Evolutionary conservation across 2,888 invertebrate species (phyloP).

Genomic region (Antitype chi): DNA sequence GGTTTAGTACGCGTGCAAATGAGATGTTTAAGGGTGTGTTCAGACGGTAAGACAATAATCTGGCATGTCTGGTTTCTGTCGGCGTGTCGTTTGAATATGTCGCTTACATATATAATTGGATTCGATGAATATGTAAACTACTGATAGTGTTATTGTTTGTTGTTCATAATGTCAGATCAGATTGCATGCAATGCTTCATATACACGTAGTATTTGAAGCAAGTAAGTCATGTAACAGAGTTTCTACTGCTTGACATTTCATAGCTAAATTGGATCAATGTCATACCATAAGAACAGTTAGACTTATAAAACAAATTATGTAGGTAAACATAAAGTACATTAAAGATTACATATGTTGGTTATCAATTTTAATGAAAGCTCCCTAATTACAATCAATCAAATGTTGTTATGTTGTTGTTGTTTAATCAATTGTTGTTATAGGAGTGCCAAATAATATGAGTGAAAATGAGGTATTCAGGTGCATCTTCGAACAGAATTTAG

Average conservation of each 20-base stretch:
- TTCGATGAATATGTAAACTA: slow-evolving; percentile 27
- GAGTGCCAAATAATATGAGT: no score
- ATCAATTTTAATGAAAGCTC: not conserved
- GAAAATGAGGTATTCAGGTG: no score
- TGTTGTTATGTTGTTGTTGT: no score
- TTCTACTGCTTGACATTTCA: not conserved
- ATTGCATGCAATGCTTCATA: not conserved
- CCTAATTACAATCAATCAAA: not conserved
- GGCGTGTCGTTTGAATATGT: slow-evolving; percentile 12
- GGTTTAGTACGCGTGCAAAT: slow-evolving; percentile 52
- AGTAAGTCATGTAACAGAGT: not conserved
- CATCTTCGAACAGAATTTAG: no score
- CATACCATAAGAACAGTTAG: not conserved
- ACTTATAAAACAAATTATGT: not conserved
- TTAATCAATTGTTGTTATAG: no score
- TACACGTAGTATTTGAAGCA: not conserved
- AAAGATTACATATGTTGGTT: not conserved
- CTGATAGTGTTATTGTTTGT: slow-evolving; percentile 8
- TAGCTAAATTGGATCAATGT: not conserved
- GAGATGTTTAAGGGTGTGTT: slow-evolving; percentile 46
- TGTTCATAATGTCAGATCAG: not conserved
- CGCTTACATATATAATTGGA: slow-evolving; percentile 12
- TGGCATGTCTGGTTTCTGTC: slow-evolving; percentile 16
- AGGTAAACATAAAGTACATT: not conserved
- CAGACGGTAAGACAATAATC: slow-evolving; percentile 40